Evolutionary conservation across 2,888 invertebrate species (phyloP).

Genomic region (Cenopis cana): DNA sequence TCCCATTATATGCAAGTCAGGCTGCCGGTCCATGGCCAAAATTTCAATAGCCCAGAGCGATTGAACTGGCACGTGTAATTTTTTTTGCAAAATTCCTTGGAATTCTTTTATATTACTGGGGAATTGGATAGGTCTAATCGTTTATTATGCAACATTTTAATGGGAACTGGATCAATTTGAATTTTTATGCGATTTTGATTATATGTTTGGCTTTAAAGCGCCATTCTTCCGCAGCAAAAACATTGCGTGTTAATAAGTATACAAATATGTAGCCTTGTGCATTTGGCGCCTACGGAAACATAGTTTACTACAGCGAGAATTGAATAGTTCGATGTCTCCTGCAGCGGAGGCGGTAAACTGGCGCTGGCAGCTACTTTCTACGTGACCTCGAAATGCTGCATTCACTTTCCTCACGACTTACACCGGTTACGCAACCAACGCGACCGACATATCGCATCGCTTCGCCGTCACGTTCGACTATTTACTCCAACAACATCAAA

Average conservation of each 20-base stretch:
- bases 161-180: constrained; percentile 36
- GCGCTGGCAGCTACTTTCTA: constrained; percentile 79
- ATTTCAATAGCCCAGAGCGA: constrained; percentile 81
- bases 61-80: constrained; percentile 81
- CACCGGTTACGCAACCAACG: constrained; percentile 81
- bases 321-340: constrained; percentile 47
- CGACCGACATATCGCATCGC: constrained; percentile 75
- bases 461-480: constrained; percentile 51
- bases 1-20: constrained; percentile 75
- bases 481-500: constrained; percentile 55
- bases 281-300: constrained; percentile 1
- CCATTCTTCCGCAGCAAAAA: constrained; percentile 53
- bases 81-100: constrained; percentile 80
- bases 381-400: constrained; percentile 83
- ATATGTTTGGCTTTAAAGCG: constrained; percentile 56
- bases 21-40: constrained; percentile 72
- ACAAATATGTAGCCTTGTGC: constrained; percentile 20
- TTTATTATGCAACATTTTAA: constrained; percentile 79
- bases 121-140: constrained; percentile 74
- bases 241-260: constrained; percentile 55
- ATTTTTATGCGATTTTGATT: constrained; percentile 36
- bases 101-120: constrained; percentile 71
- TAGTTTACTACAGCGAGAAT: constrained; percentile 2
- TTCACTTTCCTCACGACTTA: constrained; percentile 82
- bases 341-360: constrained; percentile 56